Base-by-base conservation (phyloP, 2,113 vertebrate genomes). In the Paedocypris sp. region DNA sequence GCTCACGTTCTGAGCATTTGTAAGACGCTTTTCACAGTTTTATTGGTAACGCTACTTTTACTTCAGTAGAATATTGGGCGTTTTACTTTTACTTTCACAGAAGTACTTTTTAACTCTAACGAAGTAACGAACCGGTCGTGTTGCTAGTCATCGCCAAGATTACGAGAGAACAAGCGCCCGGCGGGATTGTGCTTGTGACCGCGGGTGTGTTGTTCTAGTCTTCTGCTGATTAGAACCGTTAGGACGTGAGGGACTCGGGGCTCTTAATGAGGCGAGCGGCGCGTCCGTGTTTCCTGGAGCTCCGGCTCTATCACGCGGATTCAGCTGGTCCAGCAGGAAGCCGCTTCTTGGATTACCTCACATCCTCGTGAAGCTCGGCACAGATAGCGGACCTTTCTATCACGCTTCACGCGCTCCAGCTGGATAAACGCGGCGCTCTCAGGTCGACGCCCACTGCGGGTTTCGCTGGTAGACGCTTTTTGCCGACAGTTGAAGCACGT, bases 321-420 rank as follows among this genome's bases (percentile, higher is more conserved):
- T 45, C 82, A 82, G 80, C 73, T 73, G 57, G 32, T 50, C 42
- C 25, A 46, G 62, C 75, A 72, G 77, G 77, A 80, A 81, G 45
- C 48, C 31, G 15, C 49, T 73, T 75, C 73, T 76, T 75, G 74
- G 66, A 70, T 75, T 75, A 70, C 72, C 70, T 73, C 67, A 65
- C 66, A 66, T 76, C 63, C 60, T 66, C 64, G 41, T n/a, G 33
- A 23, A n/a, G 20, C 16, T 20, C 54, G 63, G n/a, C n/a, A n/a
- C 26, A 41, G 33, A 45, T 64, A 15, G 51, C 28, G 60, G 33
- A 19, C 63, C 77, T 75, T 75, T 77, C 79, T 72, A 11, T 41
- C 29, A 65, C 13, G 57, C 29, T 43, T 45, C 41, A 57, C 36
- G 16, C 16, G 28, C 13, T 43, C 22, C 10, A 38, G 51, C 41